phyloP scores from a whole-genome alignment of 1,140 invertebrate genomes.

The Adelges cooleyi region DNA sequence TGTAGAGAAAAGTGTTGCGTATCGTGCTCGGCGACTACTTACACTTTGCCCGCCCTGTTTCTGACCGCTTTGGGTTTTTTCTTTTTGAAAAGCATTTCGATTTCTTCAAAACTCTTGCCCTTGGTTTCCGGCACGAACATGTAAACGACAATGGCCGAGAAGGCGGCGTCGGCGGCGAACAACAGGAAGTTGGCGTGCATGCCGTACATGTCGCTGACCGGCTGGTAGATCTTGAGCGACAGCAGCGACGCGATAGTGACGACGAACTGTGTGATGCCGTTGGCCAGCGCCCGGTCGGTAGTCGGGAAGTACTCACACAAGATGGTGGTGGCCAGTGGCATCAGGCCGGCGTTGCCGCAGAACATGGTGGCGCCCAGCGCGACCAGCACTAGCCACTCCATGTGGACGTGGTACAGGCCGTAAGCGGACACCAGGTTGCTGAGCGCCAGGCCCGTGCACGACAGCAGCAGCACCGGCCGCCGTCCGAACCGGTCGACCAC shows the following conservation, averaged over 20 bases:
- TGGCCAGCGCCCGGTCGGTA: conserved; percentile 24
- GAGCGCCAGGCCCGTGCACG: conserved; percentile 32
- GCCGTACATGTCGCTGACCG: conserved; percentile 40
- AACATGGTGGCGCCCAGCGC: neutral
- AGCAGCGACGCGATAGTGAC: conserved; percentile 34
- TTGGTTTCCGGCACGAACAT: conserved; percentile 67
- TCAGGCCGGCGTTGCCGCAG: neutral
- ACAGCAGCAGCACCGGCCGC: conserved; percentile 39
- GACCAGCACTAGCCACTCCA: neutral
- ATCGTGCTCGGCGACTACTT: neutral
- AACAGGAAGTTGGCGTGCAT: conserved; percentile 52
- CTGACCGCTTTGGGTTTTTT: neutral
- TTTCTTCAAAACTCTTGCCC: conserved; percentile 61
- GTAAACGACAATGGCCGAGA: conserved; percentile 51
- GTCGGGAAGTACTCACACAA: conserved; percentile 32
- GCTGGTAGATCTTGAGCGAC: conserved; percentile 40
- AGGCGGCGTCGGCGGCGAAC: conserved; percentile 50
- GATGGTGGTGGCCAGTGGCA: neutral
- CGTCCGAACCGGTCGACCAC: conserved; percentile 41
- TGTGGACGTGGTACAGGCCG: conserved; percentile 11
- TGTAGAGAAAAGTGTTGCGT: too few species aligned
- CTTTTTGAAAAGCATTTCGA: conserved; percentile 35
- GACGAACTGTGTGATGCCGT: conserved; percentile 28
- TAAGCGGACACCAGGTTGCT: neutral
- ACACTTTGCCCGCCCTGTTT: neutral